Evolutionary conservation across 2,888 invertebrate species (phyloP).

Genomic region (Acholoe squamosa): DNA sequence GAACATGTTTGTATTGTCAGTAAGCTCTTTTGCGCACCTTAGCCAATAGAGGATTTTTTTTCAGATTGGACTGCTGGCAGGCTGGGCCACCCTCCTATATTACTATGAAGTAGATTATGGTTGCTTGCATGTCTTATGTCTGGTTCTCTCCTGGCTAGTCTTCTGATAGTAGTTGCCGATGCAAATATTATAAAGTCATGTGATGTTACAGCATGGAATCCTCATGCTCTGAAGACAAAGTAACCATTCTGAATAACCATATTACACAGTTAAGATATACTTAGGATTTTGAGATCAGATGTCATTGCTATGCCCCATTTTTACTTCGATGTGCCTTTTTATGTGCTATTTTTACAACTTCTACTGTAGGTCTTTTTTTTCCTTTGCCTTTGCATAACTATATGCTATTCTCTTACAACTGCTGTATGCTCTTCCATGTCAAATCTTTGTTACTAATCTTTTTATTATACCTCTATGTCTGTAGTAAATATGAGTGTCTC

Average conservation of each 20-base stretch:
- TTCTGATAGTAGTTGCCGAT: conserved; percentile 6
- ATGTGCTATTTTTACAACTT: conserved; percentile 5
- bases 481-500: not conserved
- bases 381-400: not conserved
- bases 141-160: not conserved
- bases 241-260: not conserved
- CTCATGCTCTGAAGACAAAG: not conserved
- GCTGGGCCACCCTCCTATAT: not conserved
- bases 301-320: not conserved
- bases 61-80: conserved; percentile 6
- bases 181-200: not conserved
- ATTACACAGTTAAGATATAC: not conserved
- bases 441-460: conserved; percentile 37
- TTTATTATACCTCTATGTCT: conserved; percentile 12
- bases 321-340: conserved; percentile 33
- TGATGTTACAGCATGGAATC: conserved; percentile 53
- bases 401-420: conserved; percentile 15
- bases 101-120: conserved; percentile 23
- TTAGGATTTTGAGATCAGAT: conserved; percentile 9
- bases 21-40: too few relatives aligned
- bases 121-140: conserved; percentile 38
- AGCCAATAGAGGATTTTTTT: not conserved
- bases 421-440: conserved; percentile 9
- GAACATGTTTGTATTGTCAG: too few relatives aligned
- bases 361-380: conserved; percentile 21